Evolutionary conservation across 2,113 vertebrate genomes (phyloP).

Genomic region (Upupa epops): DNA sequence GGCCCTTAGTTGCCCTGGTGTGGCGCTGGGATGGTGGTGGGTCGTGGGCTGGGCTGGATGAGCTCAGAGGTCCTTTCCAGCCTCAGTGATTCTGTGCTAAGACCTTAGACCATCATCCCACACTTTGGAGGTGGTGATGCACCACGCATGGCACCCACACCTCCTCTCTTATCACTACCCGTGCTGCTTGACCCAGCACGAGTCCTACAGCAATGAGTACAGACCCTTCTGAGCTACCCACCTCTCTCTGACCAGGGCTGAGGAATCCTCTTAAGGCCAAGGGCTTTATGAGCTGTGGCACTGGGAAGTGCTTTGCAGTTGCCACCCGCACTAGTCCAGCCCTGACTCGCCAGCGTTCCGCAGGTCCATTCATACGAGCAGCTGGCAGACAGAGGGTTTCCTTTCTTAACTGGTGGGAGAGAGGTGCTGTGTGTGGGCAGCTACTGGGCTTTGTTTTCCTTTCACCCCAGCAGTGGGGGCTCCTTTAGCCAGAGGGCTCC

Average conservation of each 20-base stretch:
- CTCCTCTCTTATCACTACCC: not conserved
- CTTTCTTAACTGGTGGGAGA: not conserved
- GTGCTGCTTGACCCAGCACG: not conserved
- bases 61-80: too few relatives aligned
- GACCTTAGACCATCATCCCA: too few relatives aligned
- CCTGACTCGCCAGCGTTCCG: not conserved
- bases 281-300: not conserved
- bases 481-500: not conserved
- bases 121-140: not conserved
- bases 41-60: too few relatives aligned
- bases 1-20: too few relatives aligned
- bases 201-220: not conserved
- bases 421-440: not conserved
- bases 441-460: not conserved
- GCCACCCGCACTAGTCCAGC: not conserved
- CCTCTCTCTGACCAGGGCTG: too few relatives aligned
- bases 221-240: not conserved
- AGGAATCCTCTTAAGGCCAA: not conserved
- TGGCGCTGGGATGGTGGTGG: too few relatives aligned
- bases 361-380: not conserved
- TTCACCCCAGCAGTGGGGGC: not conserved
- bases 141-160: accelerated
- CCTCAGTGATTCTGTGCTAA: too few relatives aligned
- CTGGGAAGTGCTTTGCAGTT: not conserved
- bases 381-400: not conserved